A percentile compares a stretch with the other conserved stretches of the same genome.
These are phyloP conservation scores for Coranthus polyacanthus DNA, from an alignment of 2,797 vertebrate species.

Conservation along the genomic window DNA sequence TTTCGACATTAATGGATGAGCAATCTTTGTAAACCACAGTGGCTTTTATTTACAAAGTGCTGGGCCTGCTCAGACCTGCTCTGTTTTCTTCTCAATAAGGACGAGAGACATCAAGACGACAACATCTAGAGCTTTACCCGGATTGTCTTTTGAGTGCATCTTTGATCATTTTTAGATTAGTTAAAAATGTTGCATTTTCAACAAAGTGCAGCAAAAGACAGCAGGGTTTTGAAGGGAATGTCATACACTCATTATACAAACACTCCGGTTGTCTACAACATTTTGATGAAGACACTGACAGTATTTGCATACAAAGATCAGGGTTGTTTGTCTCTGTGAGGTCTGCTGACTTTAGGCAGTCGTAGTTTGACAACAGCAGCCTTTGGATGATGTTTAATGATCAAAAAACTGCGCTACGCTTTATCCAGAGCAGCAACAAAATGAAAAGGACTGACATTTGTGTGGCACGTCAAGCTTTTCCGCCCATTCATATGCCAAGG, in stretches of 20 bases:
- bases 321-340: neutral
- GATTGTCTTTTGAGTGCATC: constrained; percentile 2
- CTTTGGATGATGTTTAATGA: constrained; percentile 7
- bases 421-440: constrained; percentile 12
- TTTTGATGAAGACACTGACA: constrained; percentile 22
- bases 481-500: constrained; percentile 51
- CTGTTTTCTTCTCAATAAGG: constrained; percentile 35
- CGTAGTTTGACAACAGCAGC: neutral
- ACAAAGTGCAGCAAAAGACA: constrained; percentile 27
- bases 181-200: constrained; percentile 25
- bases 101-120: constrained; percentile 26
- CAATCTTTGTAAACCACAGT: constrained; percentile 38
- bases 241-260: neutral
- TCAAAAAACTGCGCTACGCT: constrained; percentile 6
- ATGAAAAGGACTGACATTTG: constrained; percentile 38
- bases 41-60: constrained; percentile 35
- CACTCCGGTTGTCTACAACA: neutral
- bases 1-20: constrained; percentile 37
- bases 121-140: constrained; percentile 23
- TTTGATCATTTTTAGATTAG: constrained; percentile 25
- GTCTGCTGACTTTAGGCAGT: constrained; percentile 4
- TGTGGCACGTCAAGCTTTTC: constrained; percentile 30
- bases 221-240: constrained; percentile 21
- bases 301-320: constrained; percentile 29
- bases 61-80: constrained; percentile 48